Evolutionary conservation across 2,888 invertebrate genomes (phyloP).

Genomic region (Apotomis turbidana): DNA sequence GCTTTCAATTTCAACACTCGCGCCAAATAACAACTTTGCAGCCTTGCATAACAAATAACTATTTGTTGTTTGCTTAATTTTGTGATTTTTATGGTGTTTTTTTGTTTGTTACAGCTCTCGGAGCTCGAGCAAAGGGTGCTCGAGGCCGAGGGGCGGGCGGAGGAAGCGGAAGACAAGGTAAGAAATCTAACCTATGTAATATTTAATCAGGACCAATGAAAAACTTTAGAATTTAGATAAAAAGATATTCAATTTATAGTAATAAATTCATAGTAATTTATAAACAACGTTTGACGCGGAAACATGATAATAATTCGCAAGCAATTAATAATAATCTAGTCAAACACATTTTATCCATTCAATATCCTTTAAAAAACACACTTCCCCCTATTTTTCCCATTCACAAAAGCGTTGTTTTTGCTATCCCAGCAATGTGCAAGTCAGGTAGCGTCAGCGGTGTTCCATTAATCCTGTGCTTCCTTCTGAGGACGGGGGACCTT

Average conservation of each 20-base stretch:
- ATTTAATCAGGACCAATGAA: too few species aligned
- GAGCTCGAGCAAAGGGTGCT: conserved; percentile 96
- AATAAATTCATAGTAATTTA: too few species aligned
- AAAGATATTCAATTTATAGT: too few species aligned
- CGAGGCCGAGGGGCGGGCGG: conserved; percentile 96
- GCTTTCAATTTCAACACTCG: too few species aligned
- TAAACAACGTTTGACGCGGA: too few species aligned
- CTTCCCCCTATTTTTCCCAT: conserved; percentile 6
- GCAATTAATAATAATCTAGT: not conserved
- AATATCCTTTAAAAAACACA: not conserved
- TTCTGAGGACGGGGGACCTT: conserved; percentile 27
- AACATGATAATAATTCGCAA: too few species aligned
- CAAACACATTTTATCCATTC: not conserved
- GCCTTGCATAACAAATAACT: too few species aligned
- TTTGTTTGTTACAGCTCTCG: conserved; percentile 90
- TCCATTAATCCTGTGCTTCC: conserved; percentile 56
- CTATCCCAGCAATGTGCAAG: conserved; percentile 55
- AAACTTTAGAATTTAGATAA: too few species aligned
- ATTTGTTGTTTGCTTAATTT: too few species aligned
- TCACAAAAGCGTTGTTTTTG: conserved; percentile 32
- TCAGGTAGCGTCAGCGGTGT: conserved; percentile 64
- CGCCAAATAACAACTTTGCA: too few species aligned
- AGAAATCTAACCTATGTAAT: too few species aligned
- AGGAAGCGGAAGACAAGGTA: conserved; percentile 98
- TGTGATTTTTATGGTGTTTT: conserved; percentile 32